phyloP scores from a whole-genome alignment of 2,113 vertebrate species.

The Oostethus manadensis region DNA sequence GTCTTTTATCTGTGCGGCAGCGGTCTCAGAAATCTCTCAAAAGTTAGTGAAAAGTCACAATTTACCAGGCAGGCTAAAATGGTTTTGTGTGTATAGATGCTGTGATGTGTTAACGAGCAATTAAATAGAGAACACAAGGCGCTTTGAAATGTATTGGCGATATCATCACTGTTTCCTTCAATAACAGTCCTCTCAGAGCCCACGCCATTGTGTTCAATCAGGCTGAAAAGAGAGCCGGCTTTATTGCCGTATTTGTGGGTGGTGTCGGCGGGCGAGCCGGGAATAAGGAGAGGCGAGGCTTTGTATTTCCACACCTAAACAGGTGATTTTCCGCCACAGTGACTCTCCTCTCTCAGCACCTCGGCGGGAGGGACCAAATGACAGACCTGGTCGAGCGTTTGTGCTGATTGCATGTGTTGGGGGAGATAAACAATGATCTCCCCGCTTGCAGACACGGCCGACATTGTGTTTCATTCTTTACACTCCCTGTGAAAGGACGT shows the following conservation, averaged over 20 bases:
- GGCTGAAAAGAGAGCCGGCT: slow-evolving; percentile 30
- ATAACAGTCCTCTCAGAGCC: slow-evolving; percentile 55
- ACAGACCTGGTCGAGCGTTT: slow-evolving; percentile 62
- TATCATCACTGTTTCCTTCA: slow-evolving; percentile 54
- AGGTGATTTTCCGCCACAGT: slow-evolving; percentile 74
- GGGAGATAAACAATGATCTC: slow-evolving; percentile 69
- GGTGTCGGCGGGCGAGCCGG: slow-evolving; percentile 44
- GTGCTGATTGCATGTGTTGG: slow-evolving; percentile 69
- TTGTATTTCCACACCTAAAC: slow-evolving; percentile 69
- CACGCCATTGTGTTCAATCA: slow-evolving; percentile 56
- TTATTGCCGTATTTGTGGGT: slow-evolving; percentile 56
- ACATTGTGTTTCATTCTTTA: slow-evolving; percentile 46
- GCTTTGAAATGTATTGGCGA: slow-evolving; percentile 51
- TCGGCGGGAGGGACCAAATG: slow-evolving; percentile 65
- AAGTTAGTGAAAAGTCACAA: neutral
- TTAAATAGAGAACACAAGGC: slow-evolving; percentile 24
- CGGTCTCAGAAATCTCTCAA: slow-evolving; percentile 50
- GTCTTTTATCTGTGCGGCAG: slow-evolving; percentile 64
- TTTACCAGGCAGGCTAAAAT: neutral
- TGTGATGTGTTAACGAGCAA: slow-evolving; percentile 14
- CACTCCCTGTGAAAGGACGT: slow-evolving; percentile 34
- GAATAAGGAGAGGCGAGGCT: slow-evolving; percentile 50
- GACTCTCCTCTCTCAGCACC: slow-evolving; percentile 64
- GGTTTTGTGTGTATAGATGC: neutral
- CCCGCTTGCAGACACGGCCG: slow-evolving; percentile 56